Evolutionary conservation across 1,140 invertebrate species (phyloP), one percentile per base, ranked within the genome.

Genomic region (Hermatobates lingyangjiaoensis): DNA sequence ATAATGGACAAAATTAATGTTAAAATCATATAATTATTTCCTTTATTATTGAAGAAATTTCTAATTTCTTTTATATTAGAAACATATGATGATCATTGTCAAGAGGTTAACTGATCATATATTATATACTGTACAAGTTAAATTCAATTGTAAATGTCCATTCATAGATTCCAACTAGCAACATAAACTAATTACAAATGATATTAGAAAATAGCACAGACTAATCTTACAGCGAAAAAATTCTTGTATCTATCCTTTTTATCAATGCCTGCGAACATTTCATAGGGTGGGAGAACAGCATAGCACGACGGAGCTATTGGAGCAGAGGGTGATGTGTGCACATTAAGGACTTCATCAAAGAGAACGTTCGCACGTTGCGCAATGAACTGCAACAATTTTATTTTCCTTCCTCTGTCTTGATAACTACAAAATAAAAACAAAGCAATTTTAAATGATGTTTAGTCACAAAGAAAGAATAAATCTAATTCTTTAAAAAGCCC

Each of bases 211-310:
- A n/a, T n/a, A n/a, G n/a, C n/a, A n/a, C n/a, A n/a, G n/a, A n/a
- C n/a, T n/a, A n/a, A n/a, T n/a, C 62, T 70, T 73, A 86, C 84
- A 71, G 85, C 74, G 69, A 81, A 80, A 67, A 88, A 87, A 68
- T 86, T 79, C 51, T 79, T 71, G 25, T 80, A 69, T 57, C 81
- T 72, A 49, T 76, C 77, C 18, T 72, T 71, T 56, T 80, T 79
- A 60, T 87, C 81, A 55, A 85, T 75, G 23, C 66, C 68, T 57
- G 77, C 71, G 63, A 86, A 92, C 40, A 76, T 77, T 68, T 93
- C 88, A 64, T 85, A 76, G 0, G 87, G 85, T 54, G 87, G 86
- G 72, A 88, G 78, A 47, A 85, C 72, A 40, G 83, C 83, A 75
- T 76, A 87, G 68, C 84, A 84, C 80, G 66, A 28, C 73, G 54